Evolutionary conservation across 2,113 vertebrate genomes (phyloP).

Genomic region (Strix uralensis): DNA sequence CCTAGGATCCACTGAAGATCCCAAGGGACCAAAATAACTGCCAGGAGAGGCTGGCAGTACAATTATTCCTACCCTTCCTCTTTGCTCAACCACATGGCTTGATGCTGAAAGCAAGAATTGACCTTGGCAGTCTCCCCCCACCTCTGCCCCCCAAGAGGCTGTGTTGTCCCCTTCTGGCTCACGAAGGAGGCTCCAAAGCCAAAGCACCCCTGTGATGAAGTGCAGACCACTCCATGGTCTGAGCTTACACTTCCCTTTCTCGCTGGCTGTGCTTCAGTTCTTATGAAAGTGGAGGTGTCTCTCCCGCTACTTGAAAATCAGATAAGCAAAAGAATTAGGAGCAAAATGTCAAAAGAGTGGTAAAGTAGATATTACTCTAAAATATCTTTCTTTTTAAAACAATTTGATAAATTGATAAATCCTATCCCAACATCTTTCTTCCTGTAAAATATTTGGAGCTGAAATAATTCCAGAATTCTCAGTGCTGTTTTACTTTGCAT

Average conservation of each 20-base stretch:
- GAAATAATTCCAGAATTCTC: not conserved
- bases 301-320: not conserved
- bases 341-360: not conserved
- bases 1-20: not conserved
- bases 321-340: not conserved
- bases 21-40: not conserved
- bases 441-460: not conserved
- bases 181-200: accelerated
- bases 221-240: not conserved
- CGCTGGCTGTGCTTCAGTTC: not conserved
- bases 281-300: not conserved
- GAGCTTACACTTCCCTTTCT: not conserved
- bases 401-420: not conserved
- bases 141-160: not conserved
- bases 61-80: not conserved
- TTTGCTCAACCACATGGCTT: not conserved
- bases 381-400: not conserved
- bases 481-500: not conserved
- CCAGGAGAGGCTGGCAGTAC: not conserved
- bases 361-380: not conserved
- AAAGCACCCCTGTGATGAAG: not conserved
- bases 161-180: not conserved
- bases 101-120: not conserved
- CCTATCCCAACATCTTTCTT: not conserved
- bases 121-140: not conserved